phyloP scores from a whole-genome alignment of 2,113 vertebrate genomes.

The Eulemur macaco region DNA sequence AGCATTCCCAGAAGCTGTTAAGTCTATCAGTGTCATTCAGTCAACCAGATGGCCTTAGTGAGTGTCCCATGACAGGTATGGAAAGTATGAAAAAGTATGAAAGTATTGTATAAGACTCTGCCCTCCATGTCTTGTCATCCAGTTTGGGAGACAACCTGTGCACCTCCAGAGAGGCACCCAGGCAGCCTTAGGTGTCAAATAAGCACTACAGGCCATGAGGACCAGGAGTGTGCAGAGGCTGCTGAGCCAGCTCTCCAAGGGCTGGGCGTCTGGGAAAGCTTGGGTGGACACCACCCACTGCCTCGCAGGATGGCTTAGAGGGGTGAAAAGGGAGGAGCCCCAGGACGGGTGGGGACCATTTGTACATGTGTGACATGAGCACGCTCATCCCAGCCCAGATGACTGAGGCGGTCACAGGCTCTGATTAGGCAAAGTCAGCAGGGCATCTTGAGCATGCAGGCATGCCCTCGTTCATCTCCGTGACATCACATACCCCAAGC shows the following conservation, averaged over 20 bases:
- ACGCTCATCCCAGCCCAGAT: background rate
- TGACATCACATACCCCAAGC: background rate
- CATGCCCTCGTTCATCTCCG: background rate
- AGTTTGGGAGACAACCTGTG: background rate
- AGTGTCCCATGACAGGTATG: background rate
- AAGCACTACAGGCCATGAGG: background rate
- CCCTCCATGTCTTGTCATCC: background rate
- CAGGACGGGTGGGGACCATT: too few relatives aligned
- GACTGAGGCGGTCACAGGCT: background rate
- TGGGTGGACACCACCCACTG: fast-evolving
- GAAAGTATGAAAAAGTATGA: background rate
- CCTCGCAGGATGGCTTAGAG: background rate
- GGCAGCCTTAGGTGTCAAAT: background rate
- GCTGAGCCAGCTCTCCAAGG: background rate
- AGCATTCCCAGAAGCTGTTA: background rate
- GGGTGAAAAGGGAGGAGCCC: background rate
- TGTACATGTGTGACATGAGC: background rate
- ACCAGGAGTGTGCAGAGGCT: too few relatives aligned
- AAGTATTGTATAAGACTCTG: background rate
- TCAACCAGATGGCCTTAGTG: background rate
- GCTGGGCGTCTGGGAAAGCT: background rate
- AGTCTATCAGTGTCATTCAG: background rate
- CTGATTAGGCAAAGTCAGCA: background rate
- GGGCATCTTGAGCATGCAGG: background rate
- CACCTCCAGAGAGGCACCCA: background rate